Conservation (phyloP, 1,140 invertebrate genomes). For the Drepana arcuata region DNA sequence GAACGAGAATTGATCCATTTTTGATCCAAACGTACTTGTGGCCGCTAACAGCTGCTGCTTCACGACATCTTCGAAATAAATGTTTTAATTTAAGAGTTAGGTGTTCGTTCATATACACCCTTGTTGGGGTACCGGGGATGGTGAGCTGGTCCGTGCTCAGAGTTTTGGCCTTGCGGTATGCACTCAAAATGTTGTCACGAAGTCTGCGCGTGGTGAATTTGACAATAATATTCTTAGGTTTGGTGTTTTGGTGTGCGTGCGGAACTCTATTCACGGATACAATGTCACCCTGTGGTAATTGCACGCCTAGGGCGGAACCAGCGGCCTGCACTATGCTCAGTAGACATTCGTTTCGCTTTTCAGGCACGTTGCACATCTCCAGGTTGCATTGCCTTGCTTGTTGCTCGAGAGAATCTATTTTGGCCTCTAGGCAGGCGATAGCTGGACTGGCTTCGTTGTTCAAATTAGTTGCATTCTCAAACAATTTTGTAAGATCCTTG, state of each 20-base stretch:
- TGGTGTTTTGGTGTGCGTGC: constrained; percentile 8
- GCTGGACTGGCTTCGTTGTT: no score
- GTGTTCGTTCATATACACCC: constrained; percentile 21
- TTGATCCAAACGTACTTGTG: constrained; percentile 17
- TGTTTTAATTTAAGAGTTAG: constrained; percentile 16
- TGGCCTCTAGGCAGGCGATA: constrained; percentile 3
- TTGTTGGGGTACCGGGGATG: constrained; percentile 8
- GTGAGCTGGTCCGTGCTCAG: constrained; percentile 8
- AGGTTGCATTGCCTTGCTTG: constrained; percentile 12
- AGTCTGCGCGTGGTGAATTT: constrained; percentile 12
- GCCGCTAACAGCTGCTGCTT: constrained; percentile 9
- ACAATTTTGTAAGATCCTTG: no score
- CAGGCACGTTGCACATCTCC: constrained; percentile 15
- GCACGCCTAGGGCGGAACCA: constrained; percentile 1
- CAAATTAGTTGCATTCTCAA: no score
- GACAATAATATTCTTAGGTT: constrained; percentile 20
- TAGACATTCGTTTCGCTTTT: constrained; percentile 14
- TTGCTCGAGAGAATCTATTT: constrained; percentile 13
- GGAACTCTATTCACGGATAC: constrained; percentile 18
- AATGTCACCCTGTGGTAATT: constrained; percentile 5
- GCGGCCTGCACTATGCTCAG: constrained; percentile 5
- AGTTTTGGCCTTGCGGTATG: constrained; percentile 8
- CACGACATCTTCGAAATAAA: constrained; percentile 18
- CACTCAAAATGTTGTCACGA: constrained; percentile 17
- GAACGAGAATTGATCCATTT: no score